Evolutionary conservation across 2,888 invertebrate species (phyloP), one percentile per base, ranked within the genome.

Genomic region (Minunthozetes semirufus): DNA sequence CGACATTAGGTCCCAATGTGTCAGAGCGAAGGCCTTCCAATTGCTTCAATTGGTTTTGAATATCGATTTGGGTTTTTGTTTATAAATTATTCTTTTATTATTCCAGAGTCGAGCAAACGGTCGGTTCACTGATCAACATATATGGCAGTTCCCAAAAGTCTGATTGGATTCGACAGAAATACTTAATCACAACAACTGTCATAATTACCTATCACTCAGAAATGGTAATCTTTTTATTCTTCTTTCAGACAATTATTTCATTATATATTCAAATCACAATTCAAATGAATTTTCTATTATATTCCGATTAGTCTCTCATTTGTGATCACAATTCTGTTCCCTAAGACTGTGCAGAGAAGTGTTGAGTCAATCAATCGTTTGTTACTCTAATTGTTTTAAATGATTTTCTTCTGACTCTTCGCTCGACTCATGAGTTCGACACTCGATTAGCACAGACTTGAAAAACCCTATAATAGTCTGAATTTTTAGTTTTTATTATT

Each of bases 51-150:
- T 66, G 19, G 19, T 8, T 33, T 42, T 33, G 25, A 46, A 46
- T 11, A 71, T 42, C 22, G 42, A 53, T 72, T 72, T 53, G 13
- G 6, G 13, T 19, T 53, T 72, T 72, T 6, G 6, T n/a, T 53
- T n/a, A 13, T 42, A 13, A 42, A 42, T 42, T 42, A 42, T 42
- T 42, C 25, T 19, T 4, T 38, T 2, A 33, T 66, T 66, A n/a
- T 63, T 9, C n/a, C 29, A 76, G 76, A 50, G 48, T 76, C 9
- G 76, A 76, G 56, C 76, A 76, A 72, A 72, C 72, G 17, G 63
- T 75, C 8, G 76, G 76, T 27, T 75, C 75, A 59, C 53, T 76
- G 66, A 19, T 76, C 19, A 76, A 76, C 63, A 72, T 75, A 22
- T 75, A 72, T 33, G 13, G 19, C n/a, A 15, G 59, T 15, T 56